These are phyloP conservation scores for Xenopus borealis DNA, from an alignment of 2,113 vertebrate genomes.

Conservation along the genomic window DNA sequence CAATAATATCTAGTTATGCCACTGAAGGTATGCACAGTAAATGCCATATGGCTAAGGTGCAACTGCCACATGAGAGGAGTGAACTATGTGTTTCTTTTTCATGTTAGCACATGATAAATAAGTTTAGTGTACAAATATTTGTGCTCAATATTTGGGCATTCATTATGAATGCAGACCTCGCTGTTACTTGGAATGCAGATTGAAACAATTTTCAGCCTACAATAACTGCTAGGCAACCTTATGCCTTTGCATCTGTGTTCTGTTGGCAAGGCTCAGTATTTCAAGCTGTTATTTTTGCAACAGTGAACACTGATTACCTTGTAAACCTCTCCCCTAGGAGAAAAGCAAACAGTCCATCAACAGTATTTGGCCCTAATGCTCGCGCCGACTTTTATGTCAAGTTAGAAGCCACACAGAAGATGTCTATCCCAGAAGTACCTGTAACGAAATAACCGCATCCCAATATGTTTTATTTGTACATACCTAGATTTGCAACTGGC, in stretches of 20 bases:
- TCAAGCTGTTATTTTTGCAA: conserved; percentile 42
- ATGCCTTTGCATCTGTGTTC: conserved; percentile 22
- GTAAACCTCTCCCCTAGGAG: conserved; percentile 7
- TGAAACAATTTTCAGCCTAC: background rate
- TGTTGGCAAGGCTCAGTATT: conserved; percentile 16
- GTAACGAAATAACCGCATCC: too few species aligned
- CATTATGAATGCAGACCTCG: background rate
- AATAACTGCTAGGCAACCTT: conserved; percentile 5
- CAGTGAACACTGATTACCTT: conserved; percentile 36
- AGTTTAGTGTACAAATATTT: background rate
- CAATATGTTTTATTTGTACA: too few species aligned
- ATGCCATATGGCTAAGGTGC: too few species aligned
- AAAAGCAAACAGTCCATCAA: conserved; percentile 3
- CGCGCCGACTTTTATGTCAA: background rate
- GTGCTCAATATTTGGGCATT: background rate
- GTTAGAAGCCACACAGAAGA: background rate
- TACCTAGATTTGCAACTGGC: too few species aligned
- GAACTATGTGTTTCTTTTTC: too few species aligned
- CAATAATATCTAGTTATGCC: too few species aligned
- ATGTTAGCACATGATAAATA: too few species aligned
- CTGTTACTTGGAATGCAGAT: background rate
- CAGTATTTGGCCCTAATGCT: conserved; percentile 1
- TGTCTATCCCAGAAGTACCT: background rate
- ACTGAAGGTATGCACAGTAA: too few species aligned
- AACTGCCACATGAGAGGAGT: too few species aligned